Base-by-base conservation (phyloP, 2,797 vertebrate species). In the Typhlichthys eigenmanni region DNA sequence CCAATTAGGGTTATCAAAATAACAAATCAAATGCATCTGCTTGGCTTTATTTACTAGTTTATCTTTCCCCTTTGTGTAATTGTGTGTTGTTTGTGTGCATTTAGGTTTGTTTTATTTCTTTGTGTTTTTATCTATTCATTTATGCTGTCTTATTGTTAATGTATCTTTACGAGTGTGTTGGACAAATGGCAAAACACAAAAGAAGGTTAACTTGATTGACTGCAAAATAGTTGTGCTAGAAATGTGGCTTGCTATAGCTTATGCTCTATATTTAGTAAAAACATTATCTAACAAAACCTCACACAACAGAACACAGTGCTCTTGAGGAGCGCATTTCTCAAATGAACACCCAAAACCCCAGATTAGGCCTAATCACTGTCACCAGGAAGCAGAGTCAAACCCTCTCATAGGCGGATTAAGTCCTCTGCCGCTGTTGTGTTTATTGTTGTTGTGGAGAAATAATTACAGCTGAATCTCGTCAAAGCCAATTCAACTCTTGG, bases 311-410 rank as follows among this genome's bases (percentile, higher is more conserved):
- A 84, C 74, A 66, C 54, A 54, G 70, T 74, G 78, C 74, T 85
- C 80, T 89, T 90, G 84, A 87, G 89, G 90, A 89, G 79, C 72
- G 71, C 87, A 86, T 88, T 89, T 89, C 87, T 91, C 88, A 81
- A 84, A 75, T 84, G 87, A 92, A 91, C 91, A 88, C 85, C 85
- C 88, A 84, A 88, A 88, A 86, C 74, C 85, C 84, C 76, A 91
- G 90, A 92, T 93, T 92, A 92, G 85, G 85, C 86, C 88, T 91
- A 92, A 92, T 93, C 92, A 89, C 90, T 91, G 89, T 92, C 90
- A 90, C 84, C 91, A 91, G 90, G 88, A 92, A 89, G 88, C 88
- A 78, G 86, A 84, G 87, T 89, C 85, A 75, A 87, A 83, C 82
- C 88, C 89, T 91, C 91, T 92, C 92, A 88, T 87, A 91, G 88